Percentiles rank a stretch among this genome's conserved stretches.
Evolutionary conservation across 2,888 invertebrate species (phyloP).

Genomic region (Zygothrica quintamaculata): DNA sequence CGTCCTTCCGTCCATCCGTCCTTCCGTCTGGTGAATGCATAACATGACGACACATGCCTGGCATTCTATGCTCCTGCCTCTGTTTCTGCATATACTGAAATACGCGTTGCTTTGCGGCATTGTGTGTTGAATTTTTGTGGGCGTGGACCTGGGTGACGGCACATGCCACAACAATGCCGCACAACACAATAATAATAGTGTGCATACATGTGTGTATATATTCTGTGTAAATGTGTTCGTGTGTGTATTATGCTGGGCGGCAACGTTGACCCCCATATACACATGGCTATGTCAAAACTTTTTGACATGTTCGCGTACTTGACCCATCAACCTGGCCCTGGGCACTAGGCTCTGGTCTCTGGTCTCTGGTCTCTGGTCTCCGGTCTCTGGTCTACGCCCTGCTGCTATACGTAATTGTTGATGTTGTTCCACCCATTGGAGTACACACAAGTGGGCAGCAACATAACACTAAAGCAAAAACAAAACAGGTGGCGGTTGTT

Average conservation of each 20-base stretch:
- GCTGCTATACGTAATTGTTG: conserved; percentile 26
- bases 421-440: background rate
- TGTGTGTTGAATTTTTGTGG: conserved; percentile 52
- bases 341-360: background rate
- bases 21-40: conserved; percentile 9
- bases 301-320: conserved; percentile 72
- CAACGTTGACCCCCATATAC: conserved; percentile 48
- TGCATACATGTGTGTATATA: conserved; percentile 15
- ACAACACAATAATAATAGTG: conserved; percentile 48
- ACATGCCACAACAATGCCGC: conserved; percentile 60
- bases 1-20: no score
- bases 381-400: conserved; percentile 3
- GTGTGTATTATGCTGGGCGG: conserved; percentile 8
- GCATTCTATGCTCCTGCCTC: conserved; percentile 30
- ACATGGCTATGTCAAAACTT: conserved; percentile 60
- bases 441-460: no score
- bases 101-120: conserved; percentile 22
- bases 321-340: conserved; percentile 57
- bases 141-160: conserved; percentile 1
- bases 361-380: background rate
- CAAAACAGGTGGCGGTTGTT: conserved; percentile 33
- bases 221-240: no score
- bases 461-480: conserved; percentile 1
- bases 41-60: conserved; percentile 52
- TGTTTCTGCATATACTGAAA: background rate